Base-by-base conservation (phyloP, 2,113 vertebrate species). In the Pelvicachromis taeniatus region DNA sequence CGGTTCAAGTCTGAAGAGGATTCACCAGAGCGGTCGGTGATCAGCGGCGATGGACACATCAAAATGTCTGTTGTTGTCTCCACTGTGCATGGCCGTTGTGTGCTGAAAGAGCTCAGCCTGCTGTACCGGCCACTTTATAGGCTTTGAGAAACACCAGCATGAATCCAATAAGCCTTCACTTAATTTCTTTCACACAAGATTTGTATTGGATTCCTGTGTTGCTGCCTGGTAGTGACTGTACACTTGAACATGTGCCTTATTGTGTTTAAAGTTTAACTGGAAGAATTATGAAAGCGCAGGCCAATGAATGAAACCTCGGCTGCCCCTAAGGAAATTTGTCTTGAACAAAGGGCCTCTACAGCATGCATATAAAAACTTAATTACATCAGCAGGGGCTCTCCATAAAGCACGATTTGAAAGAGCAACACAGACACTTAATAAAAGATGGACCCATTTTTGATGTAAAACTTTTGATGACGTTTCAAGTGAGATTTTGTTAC, bases 121-220 rank as follows among this genome's bases (percentile, higher is more conserved):
- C 59, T n/a, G 19, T 9, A 79, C 59, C 17, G 16, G 19, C 10
- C 35, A 16, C 80, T 85, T 53, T 78, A 50, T 50, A n/a, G 88
- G 85, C 26, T 88, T 81, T 54, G 81, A 82, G 83, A 77, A 84
- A 81, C 26, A 31, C 84, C 42, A 33, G 29, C 14, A 4, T 73
- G 87, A 68, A 68, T 48, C 77, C 68, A 91, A 77, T 59, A 77
- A 80, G 33, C 48, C 78, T 31, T 17, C 65, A 56, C 77, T 86
- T 93, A 75, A 89, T 93, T 89, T 84, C 80, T 50, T 38, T 23
- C 56, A 45, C 55, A n/a, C 50, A 84, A 84, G 88, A 89, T 81
- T 87, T 87, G 85, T 83, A 29, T 83, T 87, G 80, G 81, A 88
- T 91, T 90, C 88, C 87, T 17, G 59, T 5, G 85, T 45, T 5